Evolutionary conservation across 2,888 invertebrate genomes (phyloP).

Genomic region (Hypselothyrea guttata): DNA sequence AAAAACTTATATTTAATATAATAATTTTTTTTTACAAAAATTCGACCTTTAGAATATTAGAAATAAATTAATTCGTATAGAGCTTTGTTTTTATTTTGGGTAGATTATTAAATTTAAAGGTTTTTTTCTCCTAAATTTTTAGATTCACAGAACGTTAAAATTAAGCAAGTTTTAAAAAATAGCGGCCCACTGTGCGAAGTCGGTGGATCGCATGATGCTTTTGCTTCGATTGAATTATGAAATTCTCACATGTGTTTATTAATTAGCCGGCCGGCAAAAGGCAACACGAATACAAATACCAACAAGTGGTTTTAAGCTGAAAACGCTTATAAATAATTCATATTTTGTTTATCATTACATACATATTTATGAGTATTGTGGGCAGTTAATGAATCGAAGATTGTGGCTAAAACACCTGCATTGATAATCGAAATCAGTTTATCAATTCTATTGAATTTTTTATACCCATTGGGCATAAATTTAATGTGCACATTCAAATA

Average conservation of each 20-base stretch:
- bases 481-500: too few relatives aligned
- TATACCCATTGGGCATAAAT: too few relatives aligned
- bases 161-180: background rate
- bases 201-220: slow-evolving; percentile 8
- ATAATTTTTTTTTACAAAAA: too few relatives aligned
- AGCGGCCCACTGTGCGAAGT: background rate
- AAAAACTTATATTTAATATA: too few relatives aligned
- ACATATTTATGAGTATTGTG: slow-evolving; percentile 44
- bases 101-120: too few relatives aligned
- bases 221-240: slow-evolving; percentile 1
- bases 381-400: slow-evolving; percentile 31
- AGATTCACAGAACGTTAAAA: background rate
- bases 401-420: slow-evolving; percentile 8
- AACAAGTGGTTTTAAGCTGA: slow-evolving; percentile 33
- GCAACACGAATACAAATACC: slow-evolving; percentile 13
- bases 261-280: slow-evolving; percentile 45
- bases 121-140: too few relatives aligned
- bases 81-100: too few relatives aligned
- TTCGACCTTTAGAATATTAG: too few relatives aligned
- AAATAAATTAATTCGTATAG: too few relatives aligned
- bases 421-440: background rate
- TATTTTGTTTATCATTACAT: slow-evolving; percentile 21
- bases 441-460: too few relatives aligned
- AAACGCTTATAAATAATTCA: slow-evolving; percentile 46
- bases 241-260: slow-evolving; percentile 29